Base-by-base conservation (phyloP, 2,797 vertebrate species). In the Orientallactaga sibirica region DNA sequence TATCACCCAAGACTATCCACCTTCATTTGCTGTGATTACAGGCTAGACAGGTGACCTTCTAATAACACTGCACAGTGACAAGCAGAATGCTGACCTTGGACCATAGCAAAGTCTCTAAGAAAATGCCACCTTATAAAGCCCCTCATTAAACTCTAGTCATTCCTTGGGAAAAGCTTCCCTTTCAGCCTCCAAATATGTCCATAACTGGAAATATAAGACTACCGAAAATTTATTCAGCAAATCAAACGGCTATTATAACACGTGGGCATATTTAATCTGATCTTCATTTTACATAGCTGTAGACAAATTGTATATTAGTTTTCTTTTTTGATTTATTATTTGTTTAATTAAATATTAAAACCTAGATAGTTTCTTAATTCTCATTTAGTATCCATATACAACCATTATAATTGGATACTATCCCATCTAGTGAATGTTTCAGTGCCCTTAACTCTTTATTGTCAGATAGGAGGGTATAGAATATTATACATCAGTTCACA, bases 211-310 rank as follows among this genome's bases (percentile, higher is more conserved):
- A 92, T 48, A 29, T 90, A 68, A 93, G 71, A 64, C 52, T 88
- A 66, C 1, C 71, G 55, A 94, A 94, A 94, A 91, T 85, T 58
- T 66, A 81, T 74, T 92, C 37, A 92, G 52, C 90, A 92, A 92
- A 55, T 27, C 14, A 43, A 95, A 67, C 81, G 37, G 29, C 74
- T 43, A 0, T 58, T 64, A 48, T 9, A 86, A 67, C 7, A 29
- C 1, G 3, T 43, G 62, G 41, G 25, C 37, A 24, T 77, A 74
- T 61, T 77, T 93, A 22, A 68, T 48, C 24, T 66, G 41, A 88
- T 88, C 70, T 84, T 90, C 70, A 88, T 76, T 88, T 71, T 9
- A 73, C 3, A 64, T 67, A 84, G 41, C 43, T 81, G 33, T 89
- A 33, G 87, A 82, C 74, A 78, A 94, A 90, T 16, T 48, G 14